Conservation (phyloP, 1,140 invertebrate species). For the Potamilus streckersoni region DNA sequence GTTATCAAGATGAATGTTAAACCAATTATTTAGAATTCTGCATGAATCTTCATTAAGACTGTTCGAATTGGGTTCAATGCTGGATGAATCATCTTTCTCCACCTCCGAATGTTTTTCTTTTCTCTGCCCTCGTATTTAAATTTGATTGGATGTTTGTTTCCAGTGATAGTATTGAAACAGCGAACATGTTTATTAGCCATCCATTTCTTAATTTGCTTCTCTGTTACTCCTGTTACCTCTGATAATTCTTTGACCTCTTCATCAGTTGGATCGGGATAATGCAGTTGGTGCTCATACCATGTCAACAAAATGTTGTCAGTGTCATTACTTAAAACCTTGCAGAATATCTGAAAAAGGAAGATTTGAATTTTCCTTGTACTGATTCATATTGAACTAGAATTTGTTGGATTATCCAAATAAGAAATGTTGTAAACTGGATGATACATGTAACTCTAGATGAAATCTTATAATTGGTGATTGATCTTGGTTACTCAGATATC, state of each 20-base stretch:
- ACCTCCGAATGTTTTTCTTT: slow-evolving; percentile 2
- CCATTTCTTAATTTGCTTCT: slow-evolving; percentile 52
- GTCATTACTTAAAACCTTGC: slow-evolving; percentile 30
- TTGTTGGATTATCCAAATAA: too few species aligned
- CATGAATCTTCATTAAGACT: too few species aligned
- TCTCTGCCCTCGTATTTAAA: slow-evolving; percentile 44
- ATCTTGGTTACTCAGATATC: too few species aligned
- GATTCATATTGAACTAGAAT: too few species aligned
- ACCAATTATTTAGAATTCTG: too few species aligned
- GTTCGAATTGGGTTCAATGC: too few species aligned
- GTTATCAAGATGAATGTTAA: too few species aligned
- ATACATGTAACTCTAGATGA: too few species aligned
- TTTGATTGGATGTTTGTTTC: slow-evolving; percentile 57
- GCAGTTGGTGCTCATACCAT: slow-evolving; percentile 52
- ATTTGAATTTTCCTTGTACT: too few species aligned
- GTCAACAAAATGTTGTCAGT: slow-evolving; percentile 38
- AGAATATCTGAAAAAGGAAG: not conserved
- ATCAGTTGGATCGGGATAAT: slow-evolving; percentile 58
- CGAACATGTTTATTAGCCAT: slow-evolving; percentile 31
- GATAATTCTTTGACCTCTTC: slow-evolving; percentile 41
- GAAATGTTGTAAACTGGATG: too few species aligned
- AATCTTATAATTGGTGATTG: too few species aligned
- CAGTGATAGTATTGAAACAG: slow-evolving; percentile 58
- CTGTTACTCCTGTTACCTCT: slow-evolving; percentile 34
- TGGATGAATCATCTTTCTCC: too few species aligned